Evolutionary conservation across 2,888 invertebrate genomes (phyloP), one percentile per base, ranked within the genome.

Genomic region (Mesorhabditis sp.): DNA sequence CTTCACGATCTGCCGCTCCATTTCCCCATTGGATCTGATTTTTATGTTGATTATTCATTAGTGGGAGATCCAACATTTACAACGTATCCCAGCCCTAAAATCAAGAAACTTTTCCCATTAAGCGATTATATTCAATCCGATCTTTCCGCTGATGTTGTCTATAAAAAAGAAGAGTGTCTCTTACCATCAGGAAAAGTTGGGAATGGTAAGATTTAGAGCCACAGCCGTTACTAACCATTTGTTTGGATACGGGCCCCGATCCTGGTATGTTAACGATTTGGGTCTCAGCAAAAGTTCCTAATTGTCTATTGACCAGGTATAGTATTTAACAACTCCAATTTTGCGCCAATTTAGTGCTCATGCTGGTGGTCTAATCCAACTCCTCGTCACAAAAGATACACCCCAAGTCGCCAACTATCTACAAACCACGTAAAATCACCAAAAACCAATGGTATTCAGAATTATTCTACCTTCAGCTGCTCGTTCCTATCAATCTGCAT

Each of bases 31-130:
- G 77, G 76, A 4, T 68, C 70, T 10, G 74, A 76, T 43, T 74
- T 83, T 68, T 83, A 72, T 66, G 70, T 81, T 65, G 77, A 82
- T 61, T 83, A 83, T 66, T 76, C 68, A 13, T 69, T 81, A 65
- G 70, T 73, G 10, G 45, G 70, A 41, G 75, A 78, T 50, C 80
- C 82, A 4, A 63, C 58, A 4, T 70, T 72, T 4, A 75, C 72
- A 5, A 68, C 61, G 72, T 76, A 61, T 58, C 13, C 10, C 41
- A 58, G 28, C 43, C 4, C 13, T 43, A 13, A 45, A n/a, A 43
- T 44, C 43, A 5, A 67, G 10, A 43, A 67, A n/a, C 43, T 5
- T 45, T 61, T 63, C 43, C 66, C 15, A 62, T 75, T 45, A 62
- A 81, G 78, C 41, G 67, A 74, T 13, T 78, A 72, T 66, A 71